Conservation (phyloP, 2,113 vertebrate species). For the Oceanodroma tethys region DNA sequence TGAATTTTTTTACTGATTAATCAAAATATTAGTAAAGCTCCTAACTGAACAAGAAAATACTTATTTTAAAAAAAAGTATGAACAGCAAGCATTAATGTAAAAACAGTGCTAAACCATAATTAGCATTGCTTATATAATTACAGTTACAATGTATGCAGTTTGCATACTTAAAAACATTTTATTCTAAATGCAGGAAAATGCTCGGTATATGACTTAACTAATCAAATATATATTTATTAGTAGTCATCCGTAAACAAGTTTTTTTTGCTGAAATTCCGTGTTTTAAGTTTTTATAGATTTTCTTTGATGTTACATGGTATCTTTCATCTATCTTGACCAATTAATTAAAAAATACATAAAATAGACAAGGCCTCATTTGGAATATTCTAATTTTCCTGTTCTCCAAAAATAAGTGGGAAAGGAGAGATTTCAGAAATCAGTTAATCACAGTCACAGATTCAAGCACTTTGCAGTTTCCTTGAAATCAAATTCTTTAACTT, state of each 20-base stretch:
- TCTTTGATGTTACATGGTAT: background rate
- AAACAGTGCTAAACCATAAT: background rate
- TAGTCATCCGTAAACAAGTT: background rate
- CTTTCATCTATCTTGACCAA: background rate
- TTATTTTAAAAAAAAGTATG: background rate
- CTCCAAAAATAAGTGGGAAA: background rate
- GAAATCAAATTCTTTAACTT: background rate
- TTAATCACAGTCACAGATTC: background rate
- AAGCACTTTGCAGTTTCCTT: background rate
- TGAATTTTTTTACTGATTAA: background rate
- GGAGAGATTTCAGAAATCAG: background rate
- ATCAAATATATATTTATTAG: background rate
- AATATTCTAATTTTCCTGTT: background rate
- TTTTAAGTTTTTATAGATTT: background rate
- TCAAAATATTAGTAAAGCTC: background rate
- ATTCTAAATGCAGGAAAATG: background rate
- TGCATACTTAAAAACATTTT: background rate
- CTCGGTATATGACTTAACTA: background rate
- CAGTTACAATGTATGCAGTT: background rate
- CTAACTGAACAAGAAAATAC: background rate
- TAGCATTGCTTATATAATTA: background rate
- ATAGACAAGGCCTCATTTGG: background rate
- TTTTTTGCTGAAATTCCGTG: background rate
- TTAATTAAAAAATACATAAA: background rate
- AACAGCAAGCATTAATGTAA: background rate